Base-by-base conservation (phyloP, 2,888 invertebrate genomes). In the Halictus ligatus region DNA sequence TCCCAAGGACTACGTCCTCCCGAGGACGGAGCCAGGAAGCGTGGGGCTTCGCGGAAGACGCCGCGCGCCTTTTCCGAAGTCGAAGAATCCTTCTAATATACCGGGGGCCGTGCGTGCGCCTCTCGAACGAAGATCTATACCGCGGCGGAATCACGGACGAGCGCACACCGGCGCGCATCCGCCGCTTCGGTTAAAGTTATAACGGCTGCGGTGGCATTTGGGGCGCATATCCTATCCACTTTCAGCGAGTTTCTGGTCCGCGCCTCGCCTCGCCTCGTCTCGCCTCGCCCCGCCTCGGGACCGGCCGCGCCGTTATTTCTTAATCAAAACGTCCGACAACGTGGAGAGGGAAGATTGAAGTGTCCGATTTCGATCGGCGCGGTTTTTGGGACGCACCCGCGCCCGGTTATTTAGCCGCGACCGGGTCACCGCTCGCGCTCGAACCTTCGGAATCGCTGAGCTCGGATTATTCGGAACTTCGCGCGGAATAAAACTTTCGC, bases 51-150 rank as follows among this genome's bases (percentile, higher is more conserved):
- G 29, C n/a, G 18, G 78, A 60, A 60, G 72, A 71, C 72, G 75
- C 21, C 25, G n/a, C 54, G 25, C 54, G 73, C 29, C 29, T 69
- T 78, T 71, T 50, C 29, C 76, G 71, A 71, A 86, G 76, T 79
- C 74, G 71, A 87, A 87, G 80, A 83, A 85, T 82, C 60, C 69
- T 50, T 77, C 43, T 86, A 81, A 86, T 86, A 84, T 74, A 86
- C 67, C 74, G 43, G 12, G 12, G 35, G 43, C n/a, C 54, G 69
- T 69, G 8, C 80, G 54, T 78, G 81, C 81, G 73, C 54, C 67
- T 73, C 60, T 75, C 78, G 43, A 64, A 79, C 77, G 67, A 64
- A 72, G 78, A 84, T 75, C 78, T 54, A 54, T 54, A 54, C 78
- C 76, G 15, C 43, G 76, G 13, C 58, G 43, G 64, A 60, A 29